Percentiles rank a stretch among this genome's conserved stretches.
These are phyloP conservation scores for Hydraecia micacea DNA, from an alignment of 2,888 invertebrate species.

Conservation along the genomic window DNA sequence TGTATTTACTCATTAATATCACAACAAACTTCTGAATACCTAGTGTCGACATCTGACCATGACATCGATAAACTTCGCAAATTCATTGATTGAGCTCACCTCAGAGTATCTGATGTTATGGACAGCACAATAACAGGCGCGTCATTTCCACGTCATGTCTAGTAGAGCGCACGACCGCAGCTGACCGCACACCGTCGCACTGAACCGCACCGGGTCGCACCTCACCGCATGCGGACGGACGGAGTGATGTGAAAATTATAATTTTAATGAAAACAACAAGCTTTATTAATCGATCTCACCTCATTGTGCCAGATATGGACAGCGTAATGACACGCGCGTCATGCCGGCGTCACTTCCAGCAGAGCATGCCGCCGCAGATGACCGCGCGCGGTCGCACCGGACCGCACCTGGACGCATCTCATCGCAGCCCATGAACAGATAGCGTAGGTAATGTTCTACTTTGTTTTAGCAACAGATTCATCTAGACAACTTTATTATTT, in stretches of 20 bases:
- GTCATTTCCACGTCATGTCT: constrained; percentile 15
- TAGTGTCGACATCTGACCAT: background rate
- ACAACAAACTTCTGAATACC: background rate
- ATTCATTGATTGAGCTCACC: constrained; percentile 33
- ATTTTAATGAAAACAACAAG: background rate
- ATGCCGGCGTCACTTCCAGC: constrained; percentile 8
- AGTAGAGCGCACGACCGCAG: constrained; percentile 28
- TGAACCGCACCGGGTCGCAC: background rate
- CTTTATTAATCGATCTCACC: constrained; percentile 35
- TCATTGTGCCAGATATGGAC: background rate
- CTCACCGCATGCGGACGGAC: background rate
- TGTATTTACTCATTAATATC: background rate
- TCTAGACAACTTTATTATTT: background rate
- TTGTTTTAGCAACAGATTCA: background rate
- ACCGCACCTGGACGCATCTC: background rate
- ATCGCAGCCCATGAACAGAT: background rate
- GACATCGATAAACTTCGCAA: constrained; percentile 7
- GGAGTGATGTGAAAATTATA: background rate
- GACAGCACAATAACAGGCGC: constrained; percentile 20
- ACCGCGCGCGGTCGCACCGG: constrained; percentile 45
- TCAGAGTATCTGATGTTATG: constrained; percentile 7
- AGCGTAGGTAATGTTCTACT: background rate
- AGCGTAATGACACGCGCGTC: constrained; percentile 18
- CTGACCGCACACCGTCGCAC: constrained; percentile 57
- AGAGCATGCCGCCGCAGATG: constrained; percentile 24